Evolutionary conservation across 1,140 invertebrate genomes (phyloP).

Genomic region (Aphidius ervi): DNA sequence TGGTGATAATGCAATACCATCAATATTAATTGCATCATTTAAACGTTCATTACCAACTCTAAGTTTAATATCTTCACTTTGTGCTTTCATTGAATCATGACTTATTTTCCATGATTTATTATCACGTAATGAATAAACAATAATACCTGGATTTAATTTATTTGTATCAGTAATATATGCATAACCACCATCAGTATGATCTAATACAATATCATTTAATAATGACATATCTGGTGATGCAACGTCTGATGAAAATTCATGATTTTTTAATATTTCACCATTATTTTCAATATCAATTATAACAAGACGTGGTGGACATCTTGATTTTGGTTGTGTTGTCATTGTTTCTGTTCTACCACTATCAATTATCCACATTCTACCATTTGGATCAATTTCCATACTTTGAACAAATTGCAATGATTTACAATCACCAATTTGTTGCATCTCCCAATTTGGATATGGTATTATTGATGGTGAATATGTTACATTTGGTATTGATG

Average conservation of each 20-base stretch:
- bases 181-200: constrained; percentile 62
- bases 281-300: constrained; percentile 63
- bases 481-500: constrained; percentile 41
- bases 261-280: constrained; percentile 54
- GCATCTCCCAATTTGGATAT: constrained; percentile 66
- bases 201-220: constrained; percentile 65
- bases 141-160: constrained; percentile 63
- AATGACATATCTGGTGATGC: constrained; percentile 53
- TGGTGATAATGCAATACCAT: constrained; percentile 67
- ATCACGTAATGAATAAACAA: constrained; percentile 61
- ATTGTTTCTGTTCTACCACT: constrained; percentile 57
- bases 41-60: constrained; percentile 57
- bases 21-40: constrained; percentile 55
- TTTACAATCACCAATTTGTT: constrained; percentile 58
- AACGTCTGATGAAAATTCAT: constrained; percentile 56
- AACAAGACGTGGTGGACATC: constrained; percentile 63
- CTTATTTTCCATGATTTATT: constrained; percentile 65
- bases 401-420: constrained; percentile 67
- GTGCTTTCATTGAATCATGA: constrained; percentile 61
- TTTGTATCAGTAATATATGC: constrained; percentile 69
- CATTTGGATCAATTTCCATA: constrained; percentile 65
- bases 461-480: constrained; percentile 58
- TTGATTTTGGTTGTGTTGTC: constrained; percentile 43
- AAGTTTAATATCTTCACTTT: constrained; percentile 45
- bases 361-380: constrained; percentile 70